A percentile compares a stretch with the other conserved stretches of the same genome.
These are phyloP conservation scores for Pristionchus arcanus DNA, from an alignment of 2,888 invertebrate genomes.

Conservation along the genomic window DNA sequence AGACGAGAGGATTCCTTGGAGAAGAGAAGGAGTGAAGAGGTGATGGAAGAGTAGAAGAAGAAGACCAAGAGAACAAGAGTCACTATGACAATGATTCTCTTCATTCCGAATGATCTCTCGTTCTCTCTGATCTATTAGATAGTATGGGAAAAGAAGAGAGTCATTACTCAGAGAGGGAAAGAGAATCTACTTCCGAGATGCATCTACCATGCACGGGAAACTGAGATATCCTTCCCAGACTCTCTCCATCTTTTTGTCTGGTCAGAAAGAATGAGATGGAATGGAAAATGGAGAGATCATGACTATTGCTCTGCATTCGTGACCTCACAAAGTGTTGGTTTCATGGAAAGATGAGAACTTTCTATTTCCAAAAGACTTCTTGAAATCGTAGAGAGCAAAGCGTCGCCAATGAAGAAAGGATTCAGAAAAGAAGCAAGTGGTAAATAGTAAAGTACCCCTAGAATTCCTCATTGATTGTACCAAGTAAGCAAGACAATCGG, in stretches of 20 bases:
- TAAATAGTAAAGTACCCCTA: not conserved
- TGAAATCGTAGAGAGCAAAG: not conserved
- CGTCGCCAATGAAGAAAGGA: not conserved
- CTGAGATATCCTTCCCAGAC: not conserved
- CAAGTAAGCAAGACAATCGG: too few species aligned
- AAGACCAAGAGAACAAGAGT: slow-evolving; percentile 18
- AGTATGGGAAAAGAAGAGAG: not conserved
- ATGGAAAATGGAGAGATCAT: not conserved
- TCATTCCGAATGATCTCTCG: too few species aligned
- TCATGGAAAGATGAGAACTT: not conserved
- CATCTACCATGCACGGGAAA: slow-evolving; percentile 13
- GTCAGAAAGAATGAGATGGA: not conserved
- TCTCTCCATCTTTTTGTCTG: not conserved
- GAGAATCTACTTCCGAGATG: not conserved
- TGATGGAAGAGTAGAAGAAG: not conserved
- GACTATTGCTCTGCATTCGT: not conserved
- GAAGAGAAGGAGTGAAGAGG: not conserved
- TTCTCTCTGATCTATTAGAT: not conserved
- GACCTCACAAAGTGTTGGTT: slow-evolving; percentile 14
- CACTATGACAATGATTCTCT: not conserved
- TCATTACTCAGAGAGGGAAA: slow-evolving; percentile 1
- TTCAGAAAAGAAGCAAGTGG: not conserved
- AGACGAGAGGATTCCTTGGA: not conserved
- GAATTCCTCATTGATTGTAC: too few species aligned
- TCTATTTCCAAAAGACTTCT: not conserved